Evolutionary conservation across 2,113 vertebrate species (phyloP).

Genomic region (Notechis scutatus): DNA sequence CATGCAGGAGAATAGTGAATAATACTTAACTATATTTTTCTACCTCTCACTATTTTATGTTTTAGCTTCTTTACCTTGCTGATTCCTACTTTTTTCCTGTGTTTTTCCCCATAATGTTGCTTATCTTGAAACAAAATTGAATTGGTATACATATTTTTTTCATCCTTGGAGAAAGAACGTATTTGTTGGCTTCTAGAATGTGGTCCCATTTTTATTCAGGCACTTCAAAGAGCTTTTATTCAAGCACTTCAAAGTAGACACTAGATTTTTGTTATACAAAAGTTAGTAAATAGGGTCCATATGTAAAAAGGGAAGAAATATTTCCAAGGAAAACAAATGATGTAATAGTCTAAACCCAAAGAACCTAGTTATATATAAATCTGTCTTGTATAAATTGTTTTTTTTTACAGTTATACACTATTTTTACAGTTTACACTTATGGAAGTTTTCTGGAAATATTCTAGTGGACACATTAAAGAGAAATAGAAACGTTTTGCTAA

Average conservation of each 20-base stretch:
- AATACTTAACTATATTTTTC: not conserved
- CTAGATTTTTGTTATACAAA: constrained; percentile 38
- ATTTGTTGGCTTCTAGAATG: constrained; percentile 38
- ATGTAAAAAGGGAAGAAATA: constrained; percentile 24
- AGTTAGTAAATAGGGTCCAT: constrained; percentile 55
- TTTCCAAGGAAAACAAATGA: constrained; percentile 47
- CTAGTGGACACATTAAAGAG: not conserved
- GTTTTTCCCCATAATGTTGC: not conserved
- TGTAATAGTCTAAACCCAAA: constrained; percentile 39
- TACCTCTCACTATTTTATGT: not conserved
- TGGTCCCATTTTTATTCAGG: not conserved
- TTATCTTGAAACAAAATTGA: not conserved
- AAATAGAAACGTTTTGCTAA: not conserved
- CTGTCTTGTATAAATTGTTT: constrained; percentile 29
- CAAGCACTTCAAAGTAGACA: constrained; percentile 38
- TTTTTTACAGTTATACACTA: constrained; percentile 37
- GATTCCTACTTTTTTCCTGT: not conserved
- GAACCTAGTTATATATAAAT: constrained; percentile 45
- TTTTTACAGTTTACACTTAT: not conserved
- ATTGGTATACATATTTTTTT: not conserved
- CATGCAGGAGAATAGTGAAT: not conserved
- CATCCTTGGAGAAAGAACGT: constrained; percentile 6
- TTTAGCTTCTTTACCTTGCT: not conserved
- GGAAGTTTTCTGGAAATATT: constrained; percentile 31
- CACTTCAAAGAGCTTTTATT: constrained; percentile 19